Percentiles rank a stretch among this genome's conserved stretches.
Conservation (phyloP, 2,113 vertebrate species). For the Chloropsis cyanopogon region DNA sequence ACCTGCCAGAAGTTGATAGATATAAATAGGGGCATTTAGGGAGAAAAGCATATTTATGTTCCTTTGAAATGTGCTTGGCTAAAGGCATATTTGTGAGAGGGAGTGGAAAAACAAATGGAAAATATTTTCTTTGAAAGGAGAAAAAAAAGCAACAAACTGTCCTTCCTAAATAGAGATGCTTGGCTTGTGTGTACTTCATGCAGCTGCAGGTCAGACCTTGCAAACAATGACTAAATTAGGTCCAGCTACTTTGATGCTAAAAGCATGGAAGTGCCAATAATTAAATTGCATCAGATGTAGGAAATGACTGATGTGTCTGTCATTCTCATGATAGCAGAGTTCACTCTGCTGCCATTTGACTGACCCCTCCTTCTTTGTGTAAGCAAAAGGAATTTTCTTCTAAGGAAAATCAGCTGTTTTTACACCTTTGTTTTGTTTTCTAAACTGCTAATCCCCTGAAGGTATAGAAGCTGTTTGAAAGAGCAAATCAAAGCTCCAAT, state of each 20-base stretch:
- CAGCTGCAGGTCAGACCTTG: constrained; percentile 53
- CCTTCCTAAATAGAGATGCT: constrained; percentile 14
- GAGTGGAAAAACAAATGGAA: constrained; percentile 61
- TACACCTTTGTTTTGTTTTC: constrained; percentile 46
- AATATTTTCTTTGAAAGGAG: constrained; percentile 47
- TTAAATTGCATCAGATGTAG: constrained; percentile 33
- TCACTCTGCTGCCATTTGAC: constrained; percentile 5
- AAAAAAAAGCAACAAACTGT: not conserved
- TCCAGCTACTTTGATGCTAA: constrained; percentile 44
- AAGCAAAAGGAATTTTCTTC: constrained; percentile 34
- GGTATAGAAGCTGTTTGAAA: constrained; percentile 40
- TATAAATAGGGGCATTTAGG: constrained; percentile 10
- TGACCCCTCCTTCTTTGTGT: not conserved
- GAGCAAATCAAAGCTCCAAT: constrained; percentile 39
- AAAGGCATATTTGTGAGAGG: constrained; percentile 50
- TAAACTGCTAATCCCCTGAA: constrained; percentile 37
- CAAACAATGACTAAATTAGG: constrained; percentile 51
- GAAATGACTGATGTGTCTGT: constrained; percentile 38
- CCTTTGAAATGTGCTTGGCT: constrained; percentile 55
- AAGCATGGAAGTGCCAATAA: constrained; percentile 45
- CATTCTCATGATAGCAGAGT: not conserved
- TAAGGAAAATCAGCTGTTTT: constrained; percentile 16
- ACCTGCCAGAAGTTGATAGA: constrained; percentile 11
- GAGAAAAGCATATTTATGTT: constrained; percentile 26
- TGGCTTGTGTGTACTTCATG: not conserved